phyloP scores from a whole-genome alignment of 2,888 invertebrate species.

The Pegoplata infirma region DNA sequence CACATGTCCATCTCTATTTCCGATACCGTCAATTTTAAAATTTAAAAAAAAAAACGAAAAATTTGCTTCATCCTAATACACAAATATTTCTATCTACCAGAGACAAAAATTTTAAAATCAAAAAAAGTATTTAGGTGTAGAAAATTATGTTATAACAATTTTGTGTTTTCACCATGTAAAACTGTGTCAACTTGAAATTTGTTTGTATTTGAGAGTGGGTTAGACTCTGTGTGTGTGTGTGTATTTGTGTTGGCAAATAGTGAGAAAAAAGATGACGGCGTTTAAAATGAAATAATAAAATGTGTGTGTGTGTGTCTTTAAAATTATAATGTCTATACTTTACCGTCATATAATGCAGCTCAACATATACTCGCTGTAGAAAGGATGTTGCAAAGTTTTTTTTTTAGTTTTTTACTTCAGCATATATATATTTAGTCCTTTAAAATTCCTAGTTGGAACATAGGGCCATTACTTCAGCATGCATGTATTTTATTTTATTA shows the following conservation, averaged over 20 bases:
- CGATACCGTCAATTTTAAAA: too few relatives aligned
- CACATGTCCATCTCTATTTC: too few relatives aligned
- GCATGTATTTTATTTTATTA: constrained; percentile 2
- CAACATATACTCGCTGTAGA: constrained; percentile 3
- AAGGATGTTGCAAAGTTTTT: constrained; percentile 36
- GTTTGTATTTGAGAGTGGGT: constrained; percentile 11
- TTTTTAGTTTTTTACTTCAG: too few relatives aligned
- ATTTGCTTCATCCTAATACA: too few relatives aligned
- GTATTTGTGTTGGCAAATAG: background rate
- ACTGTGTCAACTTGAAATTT: constrained; percentile 42
- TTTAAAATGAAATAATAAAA: constrained; percentile 44
- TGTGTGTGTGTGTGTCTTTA: constrained; percentile 33
- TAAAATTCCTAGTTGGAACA: too few relatives aligned
- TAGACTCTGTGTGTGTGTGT: background rate
- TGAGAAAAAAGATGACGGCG: constrained; percentile 17
- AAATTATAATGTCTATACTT: constrained; percentile 37
- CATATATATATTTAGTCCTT: too few relatives aligned
- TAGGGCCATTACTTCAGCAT: too few relatives aligned
- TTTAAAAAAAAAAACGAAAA: too few relatives aligned
- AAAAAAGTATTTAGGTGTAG: too few relatives aligned
- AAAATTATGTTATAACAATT: constrained; percentile 51
- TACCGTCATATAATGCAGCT: background rate
- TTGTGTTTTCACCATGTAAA: constrained; percentile 46
- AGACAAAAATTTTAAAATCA: too few relatives aligned
- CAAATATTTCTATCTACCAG: too few relatives aligned